A percentile compares a stretch with the other conserved stretches of the same genome.
These are phyloP conservation scores for Galerucella nymphaeae DNA, from an alignment of 2,888 invertebrate genomes.

Conservation along the genomic window DNA sequence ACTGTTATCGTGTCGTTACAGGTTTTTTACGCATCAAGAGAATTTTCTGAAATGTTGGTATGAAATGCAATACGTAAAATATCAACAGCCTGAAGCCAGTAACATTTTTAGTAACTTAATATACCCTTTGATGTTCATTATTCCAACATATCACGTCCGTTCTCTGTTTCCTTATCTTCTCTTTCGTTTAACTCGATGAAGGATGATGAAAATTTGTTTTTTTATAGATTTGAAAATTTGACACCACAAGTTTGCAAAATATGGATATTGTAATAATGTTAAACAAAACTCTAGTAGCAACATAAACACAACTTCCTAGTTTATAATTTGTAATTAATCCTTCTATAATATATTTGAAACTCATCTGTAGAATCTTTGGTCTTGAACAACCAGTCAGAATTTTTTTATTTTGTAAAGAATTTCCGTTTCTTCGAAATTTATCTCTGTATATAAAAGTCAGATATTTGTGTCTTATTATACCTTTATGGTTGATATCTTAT, in stretches of 20 bases:
- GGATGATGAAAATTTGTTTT: no score
- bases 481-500: not conserved
- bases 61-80: not conserved
- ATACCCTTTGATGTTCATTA: not conserved
- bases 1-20: slow-evolving; percentile 44
- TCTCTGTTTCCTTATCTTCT: no score
- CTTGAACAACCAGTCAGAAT: no score
- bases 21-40: slow-evolving; percentile 39
- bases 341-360: no score
- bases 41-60: slow-evolving; percentile 35
- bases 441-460: not conserved
- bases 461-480: not conserved
- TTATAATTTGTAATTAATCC: no score
- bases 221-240: no score
- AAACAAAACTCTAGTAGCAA: no score
- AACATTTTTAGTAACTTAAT: not conserved
- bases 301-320: no score
- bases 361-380: no score
- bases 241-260: not conserved
- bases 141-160: not conserved
- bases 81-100: not conserved
- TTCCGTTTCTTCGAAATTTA: not conserved
- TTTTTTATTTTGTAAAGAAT: no score
- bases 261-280: no score
- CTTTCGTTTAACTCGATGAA: no score